Conservation (phyloP, 1,140 invertebrate species). For the Penaeus vannamei region DNA sequence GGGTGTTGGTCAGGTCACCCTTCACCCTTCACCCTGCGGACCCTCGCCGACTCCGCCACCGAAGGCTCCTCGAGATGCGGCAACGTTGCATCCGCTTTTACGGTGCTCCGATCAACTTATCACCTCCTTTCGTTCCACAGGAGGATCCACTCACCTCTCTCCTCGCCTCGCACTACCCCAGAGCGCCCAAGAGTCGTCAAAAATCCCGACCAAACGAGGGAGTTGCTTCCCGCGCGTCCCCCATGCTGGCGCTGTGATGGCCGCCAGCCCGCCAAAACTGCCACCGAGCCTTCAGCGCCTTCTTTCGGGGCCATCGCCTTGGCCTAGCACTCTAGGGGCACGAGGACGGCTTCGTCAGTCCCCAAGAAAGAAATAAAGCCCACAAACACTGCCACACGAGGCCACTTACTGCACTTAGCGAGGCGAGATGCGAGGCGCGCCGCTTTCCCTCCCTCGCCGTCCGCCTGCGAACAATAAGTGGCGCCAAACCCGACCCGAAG, state of each 20-base stretch:
- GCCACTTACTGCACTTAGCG: slow-evolving; percentile 56
- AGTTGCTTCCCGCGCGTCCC: slow-evolving; percentile 42
- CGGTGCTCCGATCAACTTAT: neutral
- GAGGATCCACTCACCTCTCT: slow-evolving; percentile 20
- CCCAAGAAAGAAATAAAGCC: neutral
- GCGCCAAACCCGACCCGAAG: slow-evolving; percentile 61
- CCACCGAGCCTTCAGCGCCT: slow-evolving; percentile 29
- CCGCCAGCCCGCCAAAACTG: slow-evolving; percentile 64
- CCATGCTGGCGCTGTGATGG: slow-evolving; percentile 61
- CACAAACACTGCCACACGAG: neutral
- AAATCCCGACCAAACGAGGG: neutral
- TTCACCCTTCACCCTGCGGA: slow-evolving; percentile 4
- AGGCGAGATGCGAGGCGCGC: slow-evolving; percentile 55
- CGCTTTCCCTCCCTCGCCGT: slow-evolving; percentile 57
- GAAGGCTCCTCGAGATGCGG: slow-evolving; percentile 37
- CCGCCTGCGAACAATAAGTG: slow-evolving; percentile 62
- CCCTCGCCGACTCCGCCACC: slow-evolving; percentile 36
- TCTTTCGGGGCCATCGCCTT: neutral
- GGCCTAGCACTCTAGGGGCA: neutral
- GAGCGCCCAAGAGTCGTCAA: neutral
- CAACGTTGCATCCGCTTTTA: slow-evolving; percentile 50
- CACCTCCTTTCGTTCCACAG: neutral
- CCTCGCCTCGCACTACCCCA: neutral
- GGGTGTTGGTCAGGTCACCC: slow-evolving; percentile 21
- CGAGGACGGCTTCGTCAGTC: neutral